Evolutionary conservation across 2,797 vertebrate species (phyloP).

Genomic region (Fratercula arctica): DNA sequence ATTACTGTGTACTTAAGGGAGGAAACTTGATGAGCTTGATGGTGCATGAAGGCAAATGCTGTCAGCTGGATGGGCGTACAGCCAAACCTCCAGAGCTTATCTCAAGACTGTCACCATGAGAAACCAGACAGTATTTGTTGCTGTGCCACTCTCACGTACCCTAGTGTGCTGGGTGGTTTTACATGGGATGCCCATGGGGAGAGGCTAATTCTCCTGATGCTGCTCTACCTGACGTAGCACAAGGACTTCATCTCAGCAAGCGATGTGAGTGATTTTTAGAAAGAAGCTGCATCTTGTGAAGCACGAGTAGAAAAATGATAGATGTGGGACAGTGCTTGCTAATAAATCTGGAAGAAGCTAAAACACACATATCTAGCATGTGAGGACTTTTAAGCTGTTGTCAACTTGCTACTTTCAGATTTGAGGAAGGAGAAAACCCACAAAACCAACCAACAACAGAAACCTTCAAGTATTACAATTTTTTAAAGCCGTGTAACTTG

Average conservation of each 20-base stretch:
- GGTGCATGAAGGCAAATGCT: not conserved
- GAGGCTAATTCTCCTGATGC: not conserved
- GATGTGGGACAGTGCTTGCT: not conserved
- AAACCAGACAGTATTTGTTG: not conserved
- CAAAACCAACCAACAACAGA: not conserved
- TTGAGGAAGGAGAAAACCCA: not conserved
- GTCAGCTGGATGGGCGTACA: not conserved
- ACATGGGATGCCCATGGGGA: not conserved
- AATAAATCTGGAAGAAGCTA: not conserved
- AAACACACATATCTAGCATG: not conserved
- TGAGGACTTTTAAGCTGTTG: not conserved
- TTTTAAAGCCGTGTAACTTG: not conserved
- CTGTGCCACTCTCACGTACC: accelerated
- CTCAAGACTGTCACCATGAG: not conserved
- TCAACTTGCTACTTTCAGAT: not conserved
- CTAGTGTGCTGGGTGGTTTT: not conserved
- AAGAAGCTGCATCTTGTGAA: not conserved
- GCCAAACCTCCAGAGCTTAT: not conserved
- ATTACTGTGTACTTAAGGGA: not conserved
- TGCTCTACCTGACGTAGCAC: not conserved
- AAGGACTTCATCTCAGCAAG: not conserved
- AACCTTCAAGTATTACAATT: not conserved
- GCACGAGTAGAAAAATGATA: not conserved
- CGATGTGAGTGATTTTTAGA: accelerated
- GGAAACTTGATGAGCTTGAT: not conserved